Evolutionary conservation across 2,113 vertebrate genomes (phyloP).

Genomic region (Gavialis gangeticus): DNA sequence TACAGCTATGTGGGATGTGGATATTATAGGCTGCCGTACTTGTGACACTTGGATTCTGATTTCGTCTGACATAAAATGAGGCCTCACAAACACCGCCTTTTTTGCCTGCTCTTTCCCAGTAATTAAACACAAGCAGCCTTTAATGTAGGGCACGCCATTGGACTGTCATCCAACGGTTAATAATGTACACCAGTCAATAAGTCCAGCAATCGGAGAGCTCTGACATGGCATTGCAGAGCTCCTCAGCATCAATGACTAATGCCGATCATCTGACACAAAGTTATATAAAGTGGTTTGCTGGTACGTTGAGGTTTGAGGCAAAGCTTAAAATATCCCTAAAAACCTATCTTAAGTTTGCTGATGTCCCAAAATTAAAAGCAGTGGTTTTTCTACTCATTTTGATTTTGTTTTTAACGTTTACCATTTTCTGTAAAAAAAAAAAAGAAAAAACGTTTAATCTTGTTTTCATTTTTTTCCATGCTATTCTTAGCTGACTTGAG

Average conservation of each 20-base stretch:
- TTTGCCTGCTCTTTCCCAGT: neutral
- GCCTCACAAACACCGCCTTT: neutral
- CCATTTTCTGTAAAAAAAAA: neutral
- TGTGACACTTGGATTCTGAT: fast-evolving
- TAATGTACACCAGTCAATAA: neutral
- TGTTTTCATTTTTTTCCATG: neutral
- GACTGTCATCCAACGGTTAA: neutral
- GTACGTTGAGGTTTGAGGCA: neutral
- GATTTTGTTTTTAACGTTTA: neutral
- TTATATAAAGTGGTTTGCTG: constrained; percentile 12
- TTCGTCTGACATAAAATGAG: constrained; percentile 26
- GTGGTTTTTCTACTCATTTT: neutral
- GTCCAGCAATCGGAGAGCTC: neutral
- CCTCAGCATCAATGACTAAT: constrained; percentile 4
- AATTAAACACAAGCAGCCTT: constrained; percentile 27
- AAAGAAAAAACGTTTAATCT: neutral
- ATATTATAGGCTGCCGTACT: constrained; percentile 26
- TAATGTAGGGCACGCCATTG: neutral
- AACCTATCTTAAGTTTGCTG: neutral
- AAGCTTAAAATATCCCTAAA: constrained; percentile 29
- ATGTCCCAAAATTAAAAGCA: neutral
- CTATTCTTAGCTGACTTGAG: neutral
- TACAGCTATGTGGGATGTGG: neutral
- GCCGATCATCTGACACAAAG: constrained; percentile 2
- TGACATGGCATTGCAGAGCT: neutral